Evolutionary conservation across 2,888 invertebrate species (phyloP).

Genomic region (Coelopa pilipes): DNA sequence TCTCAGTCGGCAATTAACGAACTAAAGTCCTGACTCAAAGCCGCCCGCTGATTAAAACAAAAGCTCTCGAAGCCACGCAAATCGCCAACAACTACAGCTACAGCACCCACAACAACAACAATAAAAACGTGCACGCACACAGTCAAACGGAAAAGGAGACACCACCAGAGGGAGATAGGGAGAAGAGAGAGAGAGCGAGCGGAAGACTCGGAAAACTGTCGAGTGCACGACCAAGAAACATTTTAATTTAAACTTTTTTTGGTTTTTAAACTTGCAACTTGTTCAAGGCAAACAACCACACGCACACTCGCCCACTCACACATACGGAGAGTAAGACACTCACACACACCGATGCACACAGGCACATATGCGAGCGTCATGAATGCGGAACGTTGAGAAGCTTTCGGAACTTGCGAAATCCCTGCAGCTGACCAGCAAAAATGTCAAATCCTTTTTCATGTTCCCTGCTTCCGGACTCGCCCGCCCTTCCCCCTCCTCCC

Average conservation of each 20-base stretch:
- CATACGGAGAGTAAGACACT: background rate
- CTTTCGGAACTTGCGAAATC: slow-evolving; percentile 19
- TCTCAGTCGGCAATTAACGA: no score
- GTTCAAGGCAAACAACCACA: slow-evolving; percentile 10
- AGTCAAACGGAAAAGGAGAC: background rate
- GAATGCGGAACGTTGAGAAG: background rate
- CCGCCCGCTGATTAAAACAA: no score
- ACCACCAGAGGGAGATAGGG: background rate
- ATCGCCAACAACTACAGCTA: no score
- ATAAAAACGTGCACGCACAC: background rate
- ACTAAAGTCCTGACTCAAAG: no score
- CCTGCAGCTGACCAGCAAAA: slow-evolving; percentile 29
- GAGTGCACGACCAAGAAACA: slow-evolving; percentile 8
- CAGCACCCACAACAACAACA: no score
- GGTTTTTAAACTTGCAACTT: slow-evolving; percentile 31
- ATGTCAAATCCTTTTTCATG: slow-evolving; percentile 35
- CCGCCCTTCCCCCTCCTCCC: no score
- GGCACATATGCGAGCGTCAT: background rate
- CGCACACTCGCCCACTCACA: background rate
- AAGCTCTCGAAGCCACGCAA: no score
- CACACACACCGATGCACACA: background rate
- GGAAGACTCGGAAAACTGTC: background rate
- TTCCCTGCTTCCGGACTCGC: background rate
- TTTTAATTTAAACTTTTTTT: slow-evolving; percentile 31
- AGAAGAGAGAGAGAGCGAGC: background rate